Conservation (phyloP, 2,113 vertebrate genomes). For the Anser cygnoides region DNA sequence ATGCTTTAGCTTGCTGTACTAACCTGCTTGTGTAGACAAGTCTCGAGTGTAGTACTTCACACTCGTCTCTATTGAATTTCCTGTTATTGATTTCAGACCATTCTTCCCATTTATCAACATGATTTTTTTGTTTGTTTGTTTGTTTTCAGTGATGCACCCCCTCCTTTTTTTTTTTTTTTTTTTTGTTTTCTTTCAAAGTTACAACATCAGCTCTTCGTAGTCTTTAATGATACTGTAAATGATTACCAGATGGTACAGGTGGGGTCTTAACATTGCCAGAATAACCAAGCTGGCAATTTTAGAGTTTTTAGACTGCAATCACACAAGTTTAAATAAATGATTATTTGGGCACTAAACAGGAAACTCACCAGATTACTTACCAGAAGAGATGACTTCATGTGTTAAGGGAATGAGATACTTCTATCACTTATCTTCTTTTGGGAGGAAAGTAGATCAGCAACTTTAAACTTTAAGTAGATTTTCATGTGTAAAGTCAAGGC, state of each 20-base stretch:
- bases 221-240: slow-evolving; percentile 2
- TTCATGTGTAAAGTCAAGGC: not conserved
- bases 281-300: not conserved
- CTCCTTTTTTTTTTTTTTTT: not conserved
- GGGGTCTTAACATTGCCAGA: not conserved
- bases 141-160: not conserved
- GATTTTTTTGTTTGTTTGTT: not conserved
- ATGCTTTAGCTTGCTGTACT: not conserved
- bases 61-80: not conserved
- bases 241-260: not conserved
- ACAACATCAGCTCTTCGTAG: not conserved
- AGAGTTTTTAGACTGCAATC: not conserved
- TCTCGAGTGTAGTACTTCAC: not conserved
- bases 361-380: not conserved
- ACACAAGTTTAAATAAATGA: not conserved
- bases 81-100: not conserved
- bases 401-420: not conserved
- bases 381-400: not conserved
- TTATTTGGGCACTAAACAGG: not conserved
- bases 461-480: not conserved
- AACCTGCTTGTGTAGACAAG: not conserved
- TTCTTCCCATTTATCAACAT: not conserved
- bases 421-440: not conserved
- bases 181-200: not conserved
- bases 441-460: not conserved